Evolutionary conservation across 2,797 vertebrate genomes (phyloP).

Genomic region (Neomorphus geoffroyi): DNA sequence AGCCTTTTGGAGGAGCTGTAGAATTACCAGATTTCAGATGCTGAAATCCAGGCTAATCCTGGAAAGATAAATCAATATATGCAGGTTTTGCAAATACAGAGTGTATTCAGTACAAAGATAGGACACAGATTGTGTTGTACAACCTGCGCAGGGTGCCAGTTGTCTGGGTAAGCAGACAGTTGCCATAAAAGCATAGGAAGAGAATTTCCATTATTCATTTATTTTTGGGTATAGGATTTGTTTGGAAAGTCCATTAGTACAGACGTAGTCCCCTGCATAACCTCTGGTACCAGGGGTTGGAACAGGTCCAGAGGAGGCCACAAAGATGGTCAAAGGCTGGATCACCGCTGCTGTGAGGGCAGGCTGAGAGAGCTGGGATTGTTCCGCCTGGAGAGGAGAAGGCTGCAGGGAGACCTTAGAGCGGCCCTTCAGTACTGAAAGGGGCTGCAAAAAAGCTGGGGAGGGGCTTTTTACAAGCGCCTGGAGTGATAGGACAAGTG

Average conservation of each 20-base stretch:
- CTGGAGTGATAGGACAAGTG: too few relatives aligned
- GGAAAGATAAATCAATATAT: not conserved
- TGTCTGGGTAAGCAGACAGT: slow-evolving; percentile 8
- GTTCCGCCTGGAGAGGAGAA: too few relatives aligned
- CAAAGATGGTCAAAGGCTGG: too few relatives aligned
- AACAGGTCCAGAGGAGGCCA: too few relatives aligned
- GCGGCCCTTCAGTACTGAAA: too few relatives aligned
- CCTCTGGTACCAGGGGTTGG: not conserved
- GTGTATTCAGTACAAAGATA: not conserved
- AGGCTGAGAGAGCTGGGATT: too few relatives aligned
- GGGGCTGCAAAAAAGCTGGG: too few relatives aligned
- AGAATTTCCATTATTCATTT: not conserved
- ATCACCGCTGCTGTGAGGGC: too few relatives aligned
- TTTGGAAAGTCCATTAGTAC: not conserved
- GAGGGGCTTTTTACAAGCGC: too few relatives aligned
- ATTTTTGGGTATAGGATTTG: not conserved
- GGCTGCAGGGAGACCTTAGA: too few relatives aligned
- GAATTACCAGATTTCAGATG: not conserved
- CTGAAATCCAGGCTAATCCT: slow-evolving; percentile 2
- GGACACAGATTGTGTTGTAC: not conserved
- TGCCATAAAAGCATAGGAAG: not conserved
- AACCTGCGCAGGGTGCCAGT: not conserved
- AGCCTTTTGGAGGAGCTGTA: not conserved
- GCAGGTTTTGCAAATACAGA: not conserved
- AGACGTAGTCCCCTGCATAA: not conserved